Percentiles rank a stretch among this genome's conserved stretches.
Conservation (phyloP, 1,140 invertebrate species). For the Akabosia matsudoensis region DNA sequence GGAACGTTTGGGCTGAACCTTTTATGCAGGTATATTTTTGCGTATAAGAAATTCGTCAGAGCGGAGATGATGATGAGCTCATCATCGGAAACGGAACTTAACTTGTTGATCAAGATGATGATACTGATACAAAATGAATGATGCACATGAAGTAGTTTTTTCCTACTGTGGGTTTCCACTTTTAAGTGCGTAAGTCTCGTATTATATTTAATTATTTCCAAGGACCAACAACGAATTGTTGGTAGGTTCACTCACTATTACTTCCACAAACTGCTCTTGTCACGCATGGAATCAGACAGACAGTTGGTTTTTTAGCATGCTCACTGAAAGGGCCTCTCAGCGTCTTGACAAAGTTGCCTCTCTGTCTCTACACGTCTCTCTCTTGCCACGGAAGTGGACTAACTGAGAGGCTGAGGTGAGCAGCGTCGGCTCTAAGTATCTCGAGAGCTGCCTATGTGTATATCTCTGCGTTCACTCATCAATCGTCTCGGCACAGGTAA, state of each 20-base stretch:
- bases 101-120: conserved; percentile 14
- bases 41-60: not conserved
- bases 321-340: not conserved
- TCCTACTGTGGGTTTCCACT: not conserved
- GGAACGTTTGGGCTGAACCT: no score
- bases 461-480: not conserved
- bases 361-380: conserved; percentile 12
- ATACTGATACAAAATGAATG: not conserved
- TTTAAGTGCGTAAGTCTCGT: not conserved
- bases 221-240: conserved; percentile 4
- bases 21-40: no score
- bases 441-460: not conserved
- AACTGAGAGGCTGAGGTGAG: conserved; percentile 35
- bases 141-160: not conserved
- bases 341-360: not conserved
- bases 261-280: not conserved
- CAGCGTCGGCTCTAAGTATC: conserved; percentile 5
- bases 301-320: not conserved
- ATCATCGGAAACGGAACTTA: conserved; percentile 24
- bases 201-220: not conserved
- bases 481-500: no score
- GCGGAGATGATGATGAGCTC: not conserved
- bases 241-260: no score
- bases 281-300: not conserved
- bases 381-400: conserved; percentile 33